Percentiles rank a stretch among this genome's conserved stretches.
These are phyloP conservation scores for Cyphomyrus plagiostoma DNA, from an alignment of 2,113 vertebrate species.

Conservation along the genomic window DNA sequence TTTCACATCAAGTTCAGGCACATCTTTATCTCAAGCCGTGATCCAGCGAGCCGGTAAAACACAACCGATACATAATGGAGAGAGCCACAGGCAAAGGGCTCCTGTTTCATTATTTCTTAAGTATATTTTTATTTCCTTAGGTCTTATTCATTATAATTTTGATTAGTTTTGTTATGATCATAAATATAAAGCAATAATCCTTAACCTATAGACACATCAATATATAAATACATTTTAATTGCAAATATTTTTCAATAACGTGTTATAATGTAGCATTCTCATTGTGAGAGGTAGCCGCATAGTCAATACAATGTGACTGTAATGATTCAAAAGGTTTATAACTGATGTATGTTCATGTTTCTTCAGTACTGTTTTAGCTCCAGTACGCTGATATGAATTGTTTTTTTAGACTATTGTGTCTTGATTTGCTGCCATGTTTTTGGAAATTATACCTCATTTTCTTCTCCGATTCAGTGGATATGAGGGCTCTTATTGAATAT, in stretches of 20 bases:
- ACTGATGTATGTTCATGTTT: constrained; percentile 39
- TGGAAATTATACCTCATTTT: constrained; percentile 15
- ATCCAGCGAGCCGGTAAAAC: background rate
- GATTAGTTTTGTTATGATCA: constrained; percentile 38
- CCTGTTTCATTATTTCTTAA: constrained; percentile 37
- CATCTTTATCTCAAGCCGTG: background rate
- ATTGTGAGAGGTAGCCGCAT: constrained; percentile 32
- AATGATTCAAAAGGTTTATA: constrained; percentile 39
- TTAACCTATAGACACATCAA: constrained; percentile 32
- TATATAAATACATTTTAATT: constrained; percentile 25
- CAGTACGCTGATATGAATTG: constrained; percentile 20
- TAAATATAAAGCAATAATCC: constrained; percentile 36
- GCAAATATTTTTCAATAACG: constrained; percentile 20
- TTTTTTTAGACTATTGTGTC: constrained; percentile 27
- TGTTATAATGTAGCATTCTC: constrained; percentile 36
- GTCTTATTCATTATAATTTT: constrained; percentile 37
- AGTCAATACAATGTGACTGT: constrained; percentile 19
- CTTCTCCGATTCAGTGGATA: background rate
- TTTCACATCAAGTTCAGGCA: background rate
- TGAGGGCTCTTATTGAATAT: background rate
- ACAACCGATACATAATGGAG: constrained; percentile 60
- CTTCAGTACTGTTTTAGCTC: constrained; percentile 38
- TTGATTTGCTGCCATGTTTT: constrained; percentile 41
- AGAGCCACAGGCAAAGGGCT: constrained; percentile 55
- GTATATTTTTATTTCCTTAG: constrained; percentile 36